These are phyloP conservation scores for Troglohyphantes excavatus DNA, from an alignment of 2,888 invertebrate species.

Conservation along the genomic window DNA sequence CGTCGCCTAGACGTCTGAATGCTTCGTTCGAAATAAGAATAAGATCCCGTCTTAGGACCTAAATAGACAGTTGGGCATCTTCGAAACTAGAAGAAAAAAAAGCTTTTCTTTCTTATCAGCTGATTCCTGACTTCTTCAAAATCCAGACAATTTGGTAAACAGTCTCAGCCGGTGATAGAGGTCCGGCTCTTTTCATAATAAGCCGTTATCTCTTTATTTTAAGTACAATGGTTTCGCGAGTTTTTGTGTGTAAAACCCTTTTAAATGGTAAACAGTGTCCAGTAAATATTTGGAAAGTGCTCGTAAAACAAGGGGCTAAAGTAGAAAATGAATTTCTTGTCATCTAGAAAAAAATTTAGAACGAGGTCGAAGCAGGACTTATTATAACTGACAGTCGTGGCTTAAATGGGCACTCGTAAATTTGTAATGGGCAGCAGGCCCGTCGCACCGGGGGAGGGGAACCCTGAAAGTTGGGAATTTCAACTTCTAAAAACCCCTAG, in stretches of 20 bases:
- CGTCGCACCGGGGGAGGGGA: too few relatives aligned
- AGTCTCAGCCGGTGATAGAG: not conserved
- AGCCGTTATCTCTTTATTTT: conserved; percentile 1
- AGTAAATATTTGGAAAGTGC: not conserved
- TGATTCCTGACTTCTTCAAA: not conserved
- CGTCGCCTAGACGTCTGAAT: not conserved
- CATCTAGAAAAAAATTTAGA: too few relatives aligned
- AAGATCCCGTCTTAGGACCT: not conserved
- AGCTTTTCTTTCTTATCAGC: not conserved
- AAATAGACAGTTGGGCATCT: not conserved
- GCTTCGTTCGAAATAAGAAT: not conserved
- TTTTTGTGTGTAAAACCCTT: not conserved
- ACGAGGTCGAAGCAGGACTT: too few relatives aligned
- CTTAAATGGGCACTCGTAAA: too few relatives aligned
- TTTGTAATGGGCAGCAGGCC: too few relatives aligned
- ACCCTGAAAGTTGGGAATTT: too few relatives aligned
- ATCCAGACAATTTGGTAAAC: not conserved
- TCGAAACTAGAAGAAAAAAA: too few relatives aligned
- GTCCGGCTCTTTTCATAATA: not conserved
- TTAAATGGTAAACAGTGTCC: not conserved
- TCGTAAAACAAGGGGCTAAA: not conserved
- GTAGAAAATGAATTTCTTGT: too few relatives aligned
- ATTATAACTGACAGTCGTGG: too few relatives aligned
- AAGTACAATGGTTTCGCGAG: not conserved
- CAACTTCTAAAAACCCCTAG: too few relatives aligned